Conservation (phyloP, 2,888 invertebrate genomes). For the Pardosa pseudoannulata region DNA sequence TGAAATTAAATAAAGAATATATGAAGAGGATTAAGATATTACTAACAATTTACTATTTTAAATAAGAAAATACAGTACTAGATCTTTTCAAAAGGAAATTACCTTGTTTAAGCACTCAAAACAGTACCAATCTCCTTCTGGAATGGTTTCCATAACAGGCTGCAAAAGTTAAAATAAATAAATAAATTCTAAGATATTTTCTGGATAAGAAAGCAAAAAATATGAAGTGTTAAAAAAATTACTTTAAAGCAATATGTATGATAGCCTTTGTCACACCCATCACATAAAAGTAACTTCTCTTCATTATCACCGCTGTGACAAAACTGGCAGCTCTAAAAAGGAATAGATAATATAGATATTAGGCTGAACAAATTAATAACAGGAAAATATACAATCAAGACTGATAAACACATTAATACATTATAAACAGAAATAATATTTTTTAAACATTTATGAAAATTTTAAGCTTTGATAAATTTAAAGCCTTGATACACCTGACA, state of each 20-base stretch:
- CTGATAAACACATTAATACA: no score
- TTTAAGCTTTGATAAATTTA: no score
- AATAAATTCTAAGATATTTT: no score
- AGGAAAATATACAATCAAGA: no score
- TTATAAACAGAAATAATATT: no score
- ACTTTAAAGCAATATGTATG: constrained; percentile 98
- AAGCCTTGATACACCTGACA: no score
- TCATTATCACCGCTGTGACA: constrained; percentile 97
- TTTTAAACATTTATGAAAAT: no score
- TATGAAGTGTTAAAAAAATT: constrained; percentile 25
- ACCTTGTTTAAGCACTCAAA: constrained; percentile 85
- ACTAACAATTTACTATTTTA: no score
- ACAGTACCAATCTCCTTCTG: constrained; percentile 99
- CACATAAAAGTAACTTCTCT: constrained; percentile 94
- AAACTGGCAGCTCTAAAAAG: constrained; percentile 95
- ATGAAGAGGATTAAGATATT: no score
- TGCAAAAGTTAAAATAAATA: constrained; percentile 74
- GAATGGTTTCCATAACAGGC: constrained; percentile 96
- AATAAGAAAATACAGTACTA: not conserved
- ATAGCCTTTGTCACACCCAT: constrained; percentile 98
- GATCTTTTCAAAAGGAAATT: constrained; percentile 5
- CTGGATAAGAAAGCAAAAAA: not conserved
- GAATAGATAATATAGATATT: no score
- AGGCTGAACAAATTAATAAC: no score
- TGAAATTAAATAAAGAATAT: no score